Evolutionary conservation across 2,113 vertebrate species (phyloP), one percentile per base, ranked within the genome.

Genomic region (Dromiciops gliroides): DNA sequence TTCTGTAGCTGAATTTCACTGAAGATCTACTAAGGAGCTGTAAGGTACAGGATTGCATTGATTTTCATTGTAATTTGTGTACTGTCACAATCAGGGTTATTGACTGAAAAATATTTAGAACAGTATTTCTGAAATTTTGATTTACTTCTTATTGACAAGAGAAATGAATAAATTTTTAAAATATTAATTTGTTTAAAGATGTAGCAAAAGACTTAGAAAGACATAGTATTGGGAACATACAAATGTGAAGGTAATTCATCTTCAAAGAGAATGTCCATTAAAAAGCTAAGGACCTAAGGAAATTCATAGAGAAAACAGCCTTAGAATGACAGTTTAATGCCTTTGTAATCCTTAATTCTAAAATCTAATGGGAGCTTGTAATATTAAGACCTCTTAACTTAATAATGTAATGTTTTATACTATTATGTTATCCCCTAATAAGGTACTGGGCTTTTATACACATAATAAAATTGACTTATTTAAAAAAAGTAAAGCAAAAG

Each of bases 21-120:
- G 25, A 95, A 94, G 93, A 92, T 96, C 92, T 48, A 88, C 22
- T 51, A 53, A 0, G n/a, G 14, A 94, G 16, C 3, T 94, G n/a
- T 89, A 24, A 50, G 14, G 91, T 92, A 90, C 10, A 92, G 31
- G 52, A 50, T 67, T 31, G 2, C 91, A 89, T 92, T 49, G 89
- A 11, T 4, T 93, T 90, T 44, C 93, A 92, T 3, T 92, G 37
- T 90, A 95, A 93, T 97, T 92, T 96, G 6, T 94, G 37, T 95
- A n/a, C 5, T 97, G 28, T 3, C 4, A 52, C 51, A 89, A 2
- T 22, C 28, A 95, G 52, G 95, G 8, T 75, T 89, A 52, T 0
- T 91, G 0, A 83, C 53, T 23, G 67, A 92, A 89, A 97, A 94
- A 92, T 94, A 92, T 89, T 52, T 37, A 25, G 90, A 94, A 3